Evolutionary conservation across 2,797 vertebrate genomes (phyloP).

Genomic region (Synanceia verrucosa): DNA sequence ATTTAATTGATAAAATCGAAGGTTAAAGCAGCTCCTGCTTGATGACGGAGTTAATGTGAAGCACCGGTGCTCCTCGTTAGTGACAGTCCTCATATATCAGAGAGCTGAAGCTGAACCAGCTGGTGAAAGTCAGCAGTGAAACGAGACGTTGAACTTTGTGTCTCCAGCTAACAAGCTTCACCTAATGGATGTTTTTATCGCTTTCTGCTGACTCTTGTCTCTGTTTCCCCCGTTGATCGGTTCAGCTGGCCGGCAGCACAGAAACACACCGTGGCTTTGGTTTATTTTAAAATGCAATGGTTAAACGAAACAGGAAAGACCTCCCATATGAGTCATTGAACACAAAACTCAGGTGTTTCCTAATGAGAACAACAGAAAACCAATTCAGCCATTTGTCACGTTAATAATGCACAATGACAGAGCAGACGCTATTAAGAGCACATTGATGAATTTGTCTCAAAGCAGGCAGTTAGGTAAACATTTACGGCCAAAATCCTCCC

Average conservation of each 20-base stretch:
- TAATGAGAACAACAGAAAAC: constrained; percentile 17
- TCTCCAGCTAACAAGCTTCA: background rate
- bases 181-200: background rate
- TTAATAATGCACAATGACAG: constrained; percentile 26
- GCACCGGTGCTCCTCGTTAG: background rate
- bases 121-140: background rate
- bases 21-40: background rate
- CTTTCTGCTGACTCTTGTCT: background rate
- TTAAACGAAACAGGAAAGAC: background rate
- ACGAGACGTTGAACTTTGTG: background rate
- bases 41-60: background rate
- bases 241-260: background rate
- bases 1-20: no score
- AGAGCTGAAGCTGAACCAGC: background rate
- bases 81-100: background rate
- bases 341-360: constrained; percentile 11
- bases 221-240: background rate
- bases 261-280: background rate
- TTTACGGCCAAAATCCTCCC: background rate
- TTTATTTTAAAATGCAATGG: background rate
- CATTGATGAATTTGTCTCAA: background rate
- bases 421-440: constrained; percentile 1
- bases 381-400: constrained; percentile 20
- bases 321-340: constrained; percentile 34
- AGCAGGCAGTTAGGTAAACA: background rate